Base-by-base conservation (phyloP, 1,140 invertebrate genomes). In the Prorops nasuta region DNA sequence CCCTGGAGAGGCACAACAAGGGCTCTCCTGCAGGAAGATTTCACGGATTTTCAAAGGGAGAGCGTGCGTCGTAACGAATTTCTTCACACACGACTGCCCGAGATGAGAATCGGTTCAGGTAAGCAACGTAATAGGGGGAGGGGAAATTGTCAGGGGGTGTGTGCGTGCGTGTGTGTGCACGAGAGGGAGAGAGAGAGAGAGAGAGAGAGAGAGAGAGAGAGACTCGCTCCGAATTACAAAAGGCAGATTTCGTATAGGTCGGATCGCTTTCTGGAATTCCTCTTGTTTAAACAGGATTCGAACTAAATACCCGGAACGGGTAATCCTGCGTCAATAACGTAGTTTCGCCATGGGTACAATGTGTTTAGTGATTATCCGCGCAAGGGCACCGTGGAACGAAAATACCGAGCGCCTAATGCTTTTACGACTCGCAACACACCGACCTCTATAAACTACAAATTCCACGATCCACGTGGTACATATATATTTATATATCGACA, bases 21-120 rank as follows among this genome's bases (percentile, higher is more conserved):
- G n/a, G n/a, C n/a, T n/a, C n/a, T n/a, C n/a, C n/a, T n/a, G n/a
- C n/a, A n/a, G n/a, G n/a, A n/a, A n/a, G n/a, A n/a, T n/a, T n/a
- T n/a, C n/a, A n/a, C n/a, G n/a, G 17, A 19, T 42, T 28, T 38
- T 14, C 18, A 39, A 38, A 3, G 14, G 14, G 28, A 22, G 10
- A 49, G 21, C 16, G 22, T 21, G 36, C 40, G 36, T 59, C 54
- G 57, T 60, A 44, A 57, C 60, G 57, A 63, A 63, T 63, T 55
- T 44, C 49, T 63, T 60, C 42, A 52, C 53, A 44, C 52, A 44
- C 42, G 41, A 42, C 2, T 19, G 18, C 42, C 12, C 37, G 1
- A 42, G 28, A 17, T 28, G 20, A 21, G 7, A 9, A 24, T 38
- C 36, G 36, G 38, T 28, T 6, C 24, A 28, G 24, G 4, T 28